These are phyloP conservation scores for Ichneumon xanthorius DNA, from an alignment of 2,888 invertebrate genomes.

Conservation along the genomic window DNA sequence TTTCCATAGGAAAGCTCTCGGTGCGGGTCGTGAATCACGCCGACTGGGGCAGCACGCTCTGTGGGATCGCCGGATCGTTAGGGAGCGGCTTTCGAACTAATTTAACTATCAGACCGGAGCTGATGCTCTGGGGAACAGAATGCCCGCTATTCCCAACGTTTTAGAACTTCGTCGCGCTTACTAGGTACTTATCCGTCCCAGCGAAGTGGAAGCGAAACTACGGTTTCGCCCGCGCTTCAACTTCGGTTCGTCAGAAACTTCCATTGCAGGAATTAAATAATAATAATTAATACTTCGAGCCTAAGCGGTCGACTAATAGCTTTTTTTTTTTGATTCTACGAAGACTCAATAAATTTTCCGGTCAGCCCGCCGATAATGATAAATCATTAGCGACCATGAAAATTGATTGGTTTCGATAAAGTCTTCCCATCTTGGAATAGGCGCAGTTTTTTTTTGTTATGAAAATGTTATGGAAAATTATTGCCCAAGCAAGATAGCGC, in stretches of 20 bases:
- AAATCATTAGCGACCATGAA: neutral
- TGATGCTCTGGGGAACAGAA: slow-evolving; percentile 34
- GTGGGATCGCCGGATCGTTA: slow-evolving; percentile 26
- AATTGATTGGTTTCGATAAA: neutral
- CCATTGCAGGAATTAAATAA: neutral
- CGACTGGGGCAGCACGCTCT: neutral
- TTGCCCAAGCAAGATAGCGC: too few species aligned
- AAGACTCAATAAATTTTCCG: neutral
- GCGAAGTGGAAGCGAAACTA: neutral
- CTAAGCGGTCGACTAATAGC: neutral
- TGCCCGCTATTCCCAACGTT: slow-evolving; percentile 43
- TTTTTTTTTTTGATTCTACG: too few species aligned
- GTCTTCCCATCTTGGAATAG: neutral
- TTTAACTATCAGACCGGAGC: slow-evolving; percentile 49
- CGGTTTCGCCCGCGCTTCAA: neutral
- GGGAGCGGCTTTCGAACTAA: slow-evolving; percentile 58
- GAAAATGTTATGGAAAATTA: too few species aligned
- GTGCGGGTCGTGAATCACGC: neutral
- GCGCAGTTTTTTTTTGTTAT: too few species aligned
- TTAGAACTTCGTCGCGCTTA: slow-evolving; percentile 53
- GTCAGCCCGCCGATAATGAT: neutral
- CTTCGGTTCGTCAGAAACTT: neutral
- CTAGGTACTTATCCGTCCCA: slow-evolving; percentile 2
- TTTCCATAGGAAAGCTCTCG: neutral
- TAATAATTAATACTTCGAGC: neutral